Evolutionary conservation across 2,888 invertebrate species (phyloP), one percentile per base, ranked within the genome.

Genomic region (Sesamia inferens): DNA sequence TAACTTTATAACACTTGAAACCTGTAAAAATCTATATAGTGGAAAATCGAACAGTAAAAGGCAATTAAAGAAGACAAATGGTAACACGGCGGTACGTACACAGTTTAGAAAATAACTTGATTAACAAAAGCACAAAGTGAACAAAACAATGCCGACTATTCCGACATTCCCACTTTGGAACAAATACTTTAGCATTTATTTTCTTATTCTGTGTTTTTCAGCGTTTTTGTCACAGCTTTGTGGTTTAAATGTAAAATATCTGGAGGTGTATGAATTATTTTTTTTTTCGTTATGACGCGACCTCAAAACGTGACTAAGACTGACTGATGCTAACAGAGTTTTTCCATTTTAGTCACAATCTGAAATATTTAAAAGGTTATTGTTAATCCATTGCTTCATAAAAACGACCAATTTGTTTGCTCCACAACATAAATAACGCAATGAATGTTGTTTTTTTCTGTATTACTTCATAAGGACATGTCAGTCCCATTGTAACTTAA

Each of bases 91-190:
- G 13, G 11, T 44, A 75, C 51, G 73, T 71, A 65, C 67, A 77
- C 73, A 69, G 71, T 79, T 84, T 76, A 77, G 72, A 76, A 84
- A 86, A 86, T 81, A 84, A 86, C 76, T 86, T 69, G 71, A 54
- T 19, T 19, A 83, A 86, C 83, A 84, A 86, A 85, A 79, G 85
- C 79, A 83, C 85, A 86, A 86, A 85, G 85, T 84, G 72, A 82
- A 85, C 80, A 76, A 85, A 86, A 81, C 85, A 86, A 78, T 76
- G 58, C 47, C 44, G 62, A 24, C 31, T 66, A 68, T 76, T 48
- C 81, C 62, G 16, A 76, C 73, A 85, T 86, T 86, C 81, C 71
- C 64, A 79, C 85, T 86, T 86, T 85, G 58, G 51, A 86, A 78
- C 66, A 82, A 86, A 85, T 79, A 81, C 65, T 85, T 85, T 83